A percentile compares a stretch with the other conserved stretches of the same genome.
Conservation (phyloP, 2,797 vertebrate species). For the Fratercula arctica region DNA sequence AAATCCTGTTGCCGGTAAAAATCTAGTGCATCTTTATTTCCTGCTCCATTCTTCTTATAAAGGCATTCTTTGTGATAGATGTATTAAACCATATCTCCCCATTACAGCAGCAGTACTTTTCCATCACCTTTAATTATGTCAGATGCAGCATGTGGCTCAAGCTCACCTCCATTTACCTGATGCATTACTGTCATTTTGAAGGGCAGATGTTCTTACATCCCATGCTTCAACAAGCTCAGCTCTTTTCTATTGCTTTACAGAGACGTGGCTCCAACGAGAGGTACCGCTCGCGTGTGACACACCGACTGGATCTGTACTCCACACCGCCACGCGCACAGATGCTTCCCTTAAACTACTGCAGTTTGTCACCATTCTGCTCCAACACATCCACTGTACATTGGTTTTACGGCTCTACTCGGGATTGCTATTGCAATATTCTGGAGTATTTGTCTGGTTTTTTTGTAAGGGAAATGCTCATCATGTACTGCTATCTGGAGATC, state of each 20-base stretch:
- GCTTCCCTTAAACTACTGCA: slow-evolving; percentile 18
- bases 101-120: slow-evolving; percentile 21
- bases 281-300: not conserved
- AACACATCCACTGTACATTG: slow-evolving; percentile 2
- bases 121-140: slow-evolving; percentile 55
- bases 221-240: slow-evolving; percentile 27
- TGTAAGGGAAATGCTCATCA: not conserved
- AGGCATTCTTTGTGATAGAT: not conserved
- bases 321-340: not conserved
- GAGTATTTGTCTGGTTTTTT: slow-evolving; percentile 6
- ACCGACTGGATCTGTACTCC: not conserved
- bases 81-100: not conserved
- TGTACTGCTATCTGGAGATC: slow-evolving; percentile 17
- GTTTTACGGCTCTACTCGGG: slow-evolving; percentile 14
- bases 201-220: slow-evolving; percentile 55
- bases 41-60: not conserved
- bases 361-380: slow-evolving; percentile 39
- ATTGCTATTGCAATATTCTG: slow-evolving; percentile 24
- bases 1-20: not conserved
- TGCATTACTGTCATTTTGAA: slow-evolving; percentile 61
- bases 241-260: slow-evolving; percentile 24
- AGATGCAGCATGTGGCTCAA: slow-evolving; percentile 28
- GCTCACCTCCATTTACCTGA: slow-evolving; percentile 61
- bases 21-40: not conserved
- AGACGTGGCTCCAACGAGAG: not conserved